phyloP scores from a whole-genome alignment of 2,888 invertebrate species.

The Catocala fraxini region DNA sequence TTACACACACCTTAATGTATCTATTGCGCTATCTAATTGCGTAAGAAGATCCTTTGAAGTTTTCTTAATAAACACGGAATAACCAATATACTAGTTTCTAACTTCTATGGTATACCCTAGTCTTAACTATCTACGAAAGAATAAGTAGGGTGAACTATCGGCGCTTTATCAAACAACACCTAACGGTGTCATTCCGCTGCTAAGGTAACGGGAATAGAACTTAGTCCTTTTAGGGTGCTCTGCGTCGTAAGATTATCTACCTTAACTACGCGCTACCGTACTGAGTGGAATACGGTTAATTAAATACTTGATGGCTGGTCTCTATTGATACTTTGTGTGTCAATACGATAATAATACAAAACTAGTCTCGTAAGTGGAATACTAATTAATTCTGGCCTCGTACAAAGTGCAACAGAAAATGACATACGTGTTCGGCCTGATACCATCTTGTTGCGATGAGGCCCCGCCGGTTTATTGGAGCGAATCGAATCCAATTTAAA shows the following conservation, averaged over 20 bases:
- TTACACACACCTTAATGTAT: no score
- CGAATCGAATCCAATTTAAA: slow-evolving; percentile 77
- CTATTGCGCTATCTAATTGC: no score
- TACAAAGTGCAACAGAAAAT: slow-evolving; percentile 56
- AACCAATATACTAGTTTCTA: no score
- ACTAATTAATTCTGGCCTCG: slow-evolving; percentile 52
- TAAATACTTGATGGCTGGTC: slow-evolving; percentile 44
- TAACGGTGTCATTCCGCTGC: slow-evolving; percentile 67
- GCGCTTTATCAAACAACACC: slow-evolving; percentile 63
- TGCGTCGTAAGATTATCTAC: slow-evolving; percentile 47
- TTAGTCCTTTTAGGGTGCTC: slow-evolving; percentile 79
- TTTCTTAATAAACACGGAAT: no score
- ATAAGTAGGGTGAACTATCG: slow-evolving; percentile 25
- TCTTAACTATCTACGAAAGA: not conserved
- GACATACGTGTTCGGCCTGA: slow-evolving; percentile 49
- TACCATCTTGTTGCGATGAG: slow-evolving; percentile 50
- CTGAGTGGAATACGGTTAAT: slow-evolving; percentile 61
- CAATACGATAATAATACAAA: slow-evolving; percentile 48
- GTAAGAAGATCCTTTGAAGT: no score
- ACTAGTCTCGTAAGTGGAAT: slow-evolving; percentile 34
- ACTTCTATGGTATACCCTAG: not conserved
- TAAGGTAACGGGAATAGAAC: slow-evolving; percentile 77
- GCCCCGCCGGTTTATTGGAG: slow-evolving; percentile 65
- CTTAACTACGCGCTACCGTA: slow-evolving; percentile 60
- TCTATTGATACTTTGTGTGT: slow-evolving; percentile 32